Base-by-base conservation (phyloP, 2,888 invertebrate species). In the Caenorhabditis macrosperma region DNA sequence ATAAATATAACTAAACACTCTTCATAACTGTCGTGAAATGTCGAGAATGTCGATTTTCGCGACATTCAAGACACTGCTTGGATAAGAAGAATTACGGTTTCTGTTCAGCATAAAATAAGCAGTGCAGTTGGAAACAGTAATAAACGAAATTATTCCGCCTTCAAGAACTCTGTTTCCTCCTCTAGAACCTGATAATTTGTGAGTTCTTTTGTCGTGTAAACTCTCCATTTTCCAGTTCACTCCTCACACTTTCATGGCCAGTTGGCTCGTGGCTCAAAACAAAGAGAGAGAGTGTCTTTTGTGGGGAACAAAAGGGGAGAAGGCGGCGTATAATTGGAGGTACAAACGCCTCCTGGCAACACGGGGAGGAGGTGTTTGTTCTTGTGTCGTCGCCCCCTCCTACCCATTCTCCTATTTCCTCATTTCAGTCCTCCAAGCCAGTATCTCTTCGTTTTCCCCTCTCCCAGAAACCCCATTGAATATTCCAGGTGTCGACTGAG, bases 271-370 rank as follows among this genome's bases (percentile, higher is more conserved):
- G n/a, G n/a, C 9, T 12, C n/a, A 24, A 52, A 52, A 26, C 26
- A 52, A 30, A 44, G n/a, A 54, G 20, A 44, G n/a, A 54, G 38
- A 38, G 38, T 38, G 38, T 38, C 38, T 38, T 38, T 38, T 38
- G 38, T 38, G 38, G 9, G 50, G 35, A 52, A 35, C 15, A 57
- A 41, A 67, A 38, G 38, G 67, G 57, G 44, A 55, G 57, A 52
- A 67, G 52, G 57, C 30, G 22, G 57, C 30, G n/a, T 46, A 67
- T 67, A 67, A 67, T 67, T 67, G 67, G 67, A 67, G 67, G 67
- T 67, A 67, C 67, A 66, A 66, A 67, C 67, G 55, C 22, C 5
- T 50, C 41, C 1, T 24, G 33, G 44, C n/a, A 22, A 30, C 54
- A n/a, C n/a, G n/a, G n/a, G n/a, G 17, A 20, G 54, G 55, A 57